phyloP scores from a whole-genome alignment of 2,797 vertebrate species.

The Hylomyscus alleni region DNA sequence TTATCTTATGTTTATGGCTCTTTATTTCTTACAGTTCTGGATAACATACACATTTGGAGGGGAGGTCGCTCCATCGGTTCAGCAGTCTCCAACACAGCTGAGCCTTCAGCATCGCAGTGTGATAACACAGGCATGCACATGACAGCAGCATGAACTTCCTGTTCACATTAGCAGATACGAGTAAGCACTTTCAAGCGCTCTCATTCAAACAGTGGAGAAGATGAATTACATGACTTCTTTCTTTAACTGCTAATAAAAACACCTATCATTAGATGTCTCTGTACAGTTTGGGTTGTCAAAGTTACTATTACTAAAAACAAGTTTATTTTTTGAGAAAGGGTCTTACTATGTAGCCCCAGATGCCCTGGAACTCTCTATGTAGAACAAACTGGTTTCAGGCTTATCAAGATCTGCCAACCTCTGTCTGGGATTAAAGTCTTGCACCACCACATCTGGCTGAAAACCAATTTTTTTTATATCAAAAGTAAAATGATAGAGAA shows the following conservation, averaged over 20 bases:
- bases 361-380: not conserved
- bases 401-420: not conserved
- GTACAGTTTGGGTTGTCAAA: not conserved
- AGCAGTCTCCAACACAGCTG: not conserved
- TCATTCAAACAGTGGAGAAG: not conserved
- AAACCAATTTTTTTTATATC: not conserved
- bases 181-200: not conserved
- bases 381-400: not conserved
- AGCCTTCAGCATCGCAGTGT: not conserved
- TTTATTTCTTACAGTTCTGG: not conserved
- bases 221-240: not conserved
- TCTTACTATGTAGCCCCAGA: not conserved
- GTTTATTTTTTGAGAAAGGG: not conserved
- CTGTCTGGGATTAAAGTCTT: not conserved
- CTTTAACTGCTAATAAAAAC: constrained; percentile 33
- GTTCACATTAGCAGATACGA: not conserved
- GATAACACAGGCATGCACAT: not conserved
- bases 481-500: not conserved
- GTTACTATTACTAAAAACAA: not conserved
- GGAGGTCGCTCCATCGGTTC: not conserved
- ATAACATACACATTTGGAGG: not conserved
- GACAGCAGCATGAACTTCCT: not conserved
- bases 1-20: constrained; percentile 51
- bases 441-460: not conserved
- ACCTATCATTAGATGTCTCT: not conserved